Evolutionary conservation across 2,888 invertebrate genomes (phyloP).

Genomic region (Drosophila ezoana): DNA sequence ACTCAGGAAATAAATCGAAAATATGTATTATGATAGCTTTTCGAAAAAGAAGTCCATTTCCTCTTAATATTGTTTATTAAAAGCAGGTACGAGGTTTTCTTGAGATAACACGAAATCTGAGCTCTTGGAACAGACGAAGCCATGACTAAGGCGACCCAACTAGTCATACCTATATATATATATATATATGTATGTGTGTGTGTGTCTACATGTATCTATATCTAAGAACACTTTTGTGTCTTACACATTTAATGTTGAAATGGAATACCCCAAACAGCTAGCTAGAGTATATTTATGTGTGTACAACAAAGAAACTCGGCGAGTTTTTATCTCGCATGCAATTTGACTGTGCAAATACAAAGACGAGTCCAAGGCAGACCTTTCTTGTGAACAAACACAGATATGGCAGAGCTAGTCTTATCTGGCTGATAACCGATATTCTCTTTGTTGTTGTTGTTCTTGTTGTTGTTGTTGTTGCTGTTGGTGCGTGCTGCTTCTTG

Average conservation of each 20-base stretch:
- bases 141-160: neutral
- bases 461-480: no score
- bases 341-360: conserved; percentile 54
- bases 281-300: neutral
- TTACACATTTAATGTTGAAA: neutral
- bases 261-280: conserved; percentile 10
- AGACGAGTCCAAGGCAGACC: conserved; percentile 49
- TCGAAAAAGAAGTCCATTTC: no score
- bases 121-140: neutral
- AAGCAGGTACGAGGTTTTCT: neutral
- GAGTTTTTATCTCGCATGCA: conserved; percentile 31
- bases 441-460: no score
- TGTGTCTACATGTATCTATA: no score
- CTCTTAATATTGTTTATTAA: neutral
- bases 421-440: conserved; percentile 8
- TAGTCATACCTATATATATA: neutral
- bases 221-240: neutral
- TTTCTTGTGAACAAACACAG: conserved; percentile 29
- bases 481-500: no score
- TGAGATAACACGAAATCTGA: neutral
- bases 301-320: conserved; percentile 8
- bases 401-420: conserved; percentile 30
- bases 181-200: neutral
- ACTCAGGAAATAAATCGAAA: no score
- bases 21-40: no score